Evolutionary conservation across 2,888 invertebrate species (phyloP).

Genomic region (Crocallis elinguaria): DNA sequence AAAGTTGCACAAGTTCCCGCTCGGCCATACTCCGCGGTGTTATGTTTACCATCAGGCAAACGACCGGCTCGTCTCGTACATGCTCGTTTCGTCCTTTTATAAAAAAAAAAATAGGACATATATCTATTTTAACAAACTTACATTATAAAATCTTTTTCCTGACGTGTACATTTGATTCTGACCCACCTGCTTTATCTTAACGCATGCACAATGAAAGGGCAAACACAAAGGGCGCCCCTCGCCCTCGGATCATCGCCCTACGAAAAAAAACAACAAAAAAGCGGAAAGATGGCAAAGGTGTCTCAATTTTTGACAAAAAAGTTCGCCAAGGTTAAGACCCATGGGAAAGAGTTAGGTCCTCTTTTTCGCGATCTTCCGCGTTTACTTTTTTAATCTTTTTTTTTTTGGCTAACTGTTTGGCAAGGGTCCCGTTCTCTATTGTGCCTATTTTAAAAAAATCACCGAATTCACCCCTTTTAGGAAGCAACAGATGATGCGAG

Average conservation of each 20-base stretch:
- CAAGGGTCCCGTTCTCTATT: slow-evolving; percentile 69
- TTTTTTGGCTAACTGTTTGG: slow-evolving; percentile 71
- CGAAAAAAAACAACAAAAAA: slow-evolving; percentile 67
- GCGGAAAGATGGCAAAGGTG: slow-evolving; percentile 83
- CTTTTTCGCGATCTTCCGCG: slow-evolving; percentile 73
- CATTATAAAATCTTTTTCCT: not conserved
- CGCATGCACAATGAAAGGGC: slow-evolving; percentile 60
- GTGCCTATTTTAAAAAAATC: slow-evolving; percentile 56
- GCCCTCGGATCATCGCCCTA: slow-evolving; percentile 54
- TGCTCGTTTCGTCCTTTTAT: too few species aligned
- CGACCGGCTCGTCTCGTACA: too few species aligned
- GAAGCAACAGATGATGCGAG: slow-evolving; percentile 71
- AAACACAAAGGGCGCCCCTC: slow-evolving; percentile 69
- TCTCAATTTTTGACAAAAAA: slow-evolving; percentile 78
- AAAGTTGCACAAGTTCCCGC: too few species aligned
- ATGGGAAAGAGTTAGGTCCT: slow-evolving; percentile 82
- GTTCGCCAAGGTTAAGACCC: slow-evolving; percentile 81
- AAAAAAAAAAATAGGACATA: too few species aligned
- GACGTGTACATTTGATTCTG: slow-evolving; percentile 44
- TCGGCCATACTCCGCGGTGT: too few species aligned
- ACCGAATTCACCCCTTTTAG: slow-evolving; percentile 77
- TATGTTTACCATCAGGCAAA: too few species aligned
- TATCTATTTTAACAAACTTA: too few species aligned
- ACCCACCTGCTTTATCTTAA: slow-evolving; percentile 79
- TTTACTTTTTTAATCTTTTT: slow-evolving; percentile 62